Base-by-base conservation (phyloP, 2,113 vertebrate genomes). In the Onychorhynchus coronatus region DNA sequence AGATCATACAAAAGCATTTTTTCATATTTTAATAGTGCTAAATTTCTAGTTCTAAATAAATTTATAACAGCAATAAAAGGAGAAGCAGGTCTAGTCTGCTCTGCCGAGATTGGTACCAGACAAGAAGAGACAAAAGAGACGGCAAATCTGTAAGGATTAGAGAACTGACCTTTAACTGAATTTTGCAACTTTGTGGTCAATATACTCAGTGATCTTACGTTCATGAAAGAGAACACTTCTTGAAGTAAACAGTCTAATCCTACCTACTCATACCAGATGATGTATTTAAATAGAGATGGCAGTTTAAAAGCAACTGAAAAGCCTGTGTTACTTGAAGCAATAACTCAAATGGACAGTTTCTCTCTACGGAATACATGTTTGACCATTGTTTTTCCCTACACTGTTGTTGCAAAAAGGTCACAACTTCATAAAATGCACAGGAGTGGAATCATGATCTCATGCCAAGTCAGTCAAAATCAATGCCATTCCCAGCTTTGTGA, bases 391-490 rank as follows among this genome's bases (percentile, higher is more conserved):
- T 80, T 85, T 28, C 53, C 49, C 31, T 49, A 72, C 27, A 47
- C 11, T 86, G 72, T 15, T 92, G 37, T 25, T 95, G 11, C 73
- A 87, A 63, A 92, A 96, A 95, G 80, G 85, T 88, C 94, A 93
- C 31, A 75, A 89, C 27, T 79, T 41, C 35, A 71, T 76, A 72
- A 94, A 94, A 91, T 22, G 68, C 27, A 63, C 58, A 93, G 53
- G 52, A 79, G 42, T 37, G 12, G 62, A 56, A 95, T 50, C 55
- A n/a, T 2, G 24, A 87, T 72, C 33, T 27, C 62, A 87, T 33
- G 47, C 19, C 0, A 4, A 81, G 56, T 59, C 41, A 71, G 67
- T 13, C 24, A 63, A 91, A 89, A 87, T 5, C 0, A 87, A 85
- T 93, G 83, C 62, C 58, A 76, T 70, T 83, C 41, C 41, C 56